Conservation (phyloP, 2,888 invertebrate genomes). For the Troides aeacus region DNA sequence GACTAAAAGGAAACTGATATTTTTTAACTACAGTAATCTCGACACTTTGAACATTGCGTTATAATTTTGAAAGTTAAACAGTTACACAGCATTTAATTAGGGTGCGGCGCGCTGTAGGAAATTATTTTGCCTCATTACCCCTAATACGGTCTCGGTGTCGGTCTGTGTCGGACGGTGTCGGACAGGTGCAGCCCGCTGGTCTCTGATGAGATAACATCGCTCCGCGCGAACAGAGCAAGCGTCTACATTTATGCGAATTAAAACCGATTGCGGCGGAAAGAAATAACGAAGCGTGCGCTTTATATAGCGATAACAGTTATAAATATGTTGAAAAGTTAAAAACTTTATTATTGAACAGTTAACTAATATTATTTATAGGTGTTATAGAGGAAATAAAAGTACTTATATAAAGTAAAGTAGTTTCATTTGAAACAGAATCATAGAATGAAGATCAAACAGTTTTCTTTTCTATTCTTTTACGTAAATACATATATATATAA, state of each 20-base stretch:
- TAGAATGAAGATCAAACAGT: no score
- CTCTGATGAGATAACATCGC: slow-evolving; percentile 23
- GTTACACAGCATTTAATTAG: slow-evolving; percentile 21
- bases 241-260: slow-evolving; percentile 14
- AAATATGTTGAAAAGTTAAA: no score
- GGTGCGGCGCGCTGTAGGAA: slow-evolving; percentile 19
- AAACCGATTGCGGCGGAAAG: neutral
- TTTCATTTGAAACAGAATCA: no score
- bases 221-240: slow-evolving; percentile 9
- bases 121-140: slow-evolving; percentile 28
- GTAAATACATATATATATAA: no score
- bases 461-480: no score
- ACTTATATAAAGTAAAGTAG: no score
- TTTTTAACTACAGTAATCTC: neutral
- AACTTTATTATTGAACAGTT: no score
- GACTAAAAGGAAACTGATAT: neutral
- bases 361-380: no score
- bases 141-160: slow-evolving; percentile 17
- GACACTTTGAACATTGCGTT: slow-evolving; percentile 2
- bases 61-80: slow-evolving; percentile 13
- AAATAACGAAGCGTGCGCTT: no score
- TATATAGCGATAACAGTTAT: no score
- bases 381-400: no score
- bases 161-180: slow-evolving; percentile 4
- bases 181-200: slow-evolving; percentile 23